phyloP scores from a whole-genome alignment of 2,888 invertebrate genomes.

The Metopia argyrocephala region DNA sequence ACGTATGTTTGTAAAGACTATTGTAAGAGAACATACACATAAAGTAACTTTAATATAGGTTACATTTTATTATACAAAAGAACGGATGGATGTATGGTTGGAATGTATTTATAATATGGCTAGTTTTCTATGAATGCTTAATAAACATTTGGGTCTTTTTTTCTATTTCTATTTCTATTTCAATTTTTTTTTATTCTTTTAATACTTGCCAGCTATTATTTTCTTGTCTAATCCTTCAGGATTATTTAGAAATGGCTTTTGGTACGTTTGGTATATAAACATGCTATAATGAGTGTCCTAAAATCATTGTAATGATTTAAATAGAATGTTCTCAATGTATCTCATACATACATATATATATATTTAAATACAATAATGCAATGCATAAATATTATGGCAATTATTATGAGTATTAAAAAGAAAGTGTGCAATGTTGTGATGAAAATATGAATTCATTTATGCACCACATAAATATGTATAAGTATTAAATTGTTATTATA shows the following conservation, averaged over 20 bases:
- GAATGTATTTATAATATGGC: conserved; percentile 46
- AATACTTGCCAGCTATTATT: conserved; percentile 18
- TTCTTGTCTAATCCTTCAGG: conserved; percentile 53
- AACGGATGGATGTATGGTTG: neutral
- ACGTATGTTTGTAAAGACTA: neutral
- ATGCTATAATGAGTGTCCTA: conserved; percentile 55
- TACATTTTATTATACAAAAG: conserved; percentile 31
- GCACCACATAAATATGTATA: neutral
- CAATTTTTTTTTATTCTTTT: neutral
- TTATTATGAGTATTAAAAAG: neutral
- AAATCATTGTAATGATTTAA: conserved; percentile 54
- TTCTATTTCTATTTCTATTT: neutral
- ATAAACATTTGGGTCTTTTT: conserved; percentile 45
- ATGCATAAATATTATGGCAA: neutral
- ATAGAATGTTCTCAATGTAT: conserved; percentile 20
- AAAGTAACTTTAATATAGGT: conserved; percentile 50
- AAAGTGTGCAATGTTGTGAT: neutral
- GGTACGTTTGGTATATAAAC: conserved; percentile 10
- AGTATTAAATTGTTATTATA: neutral
- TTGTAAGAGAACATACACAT: neutral
- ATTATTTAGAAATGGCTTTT: conserved; percentile 55
- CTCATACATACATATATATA: neutral
- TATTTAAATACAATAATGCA: too few species aligned
- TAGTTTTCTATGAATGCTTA: conserved; percentile 58
- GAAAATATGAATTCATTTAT: neutral